Evolutionary conservation across 2,113 vertebrate species (phyloP).

Genomic region (Neoarius graeffei): DNA sequence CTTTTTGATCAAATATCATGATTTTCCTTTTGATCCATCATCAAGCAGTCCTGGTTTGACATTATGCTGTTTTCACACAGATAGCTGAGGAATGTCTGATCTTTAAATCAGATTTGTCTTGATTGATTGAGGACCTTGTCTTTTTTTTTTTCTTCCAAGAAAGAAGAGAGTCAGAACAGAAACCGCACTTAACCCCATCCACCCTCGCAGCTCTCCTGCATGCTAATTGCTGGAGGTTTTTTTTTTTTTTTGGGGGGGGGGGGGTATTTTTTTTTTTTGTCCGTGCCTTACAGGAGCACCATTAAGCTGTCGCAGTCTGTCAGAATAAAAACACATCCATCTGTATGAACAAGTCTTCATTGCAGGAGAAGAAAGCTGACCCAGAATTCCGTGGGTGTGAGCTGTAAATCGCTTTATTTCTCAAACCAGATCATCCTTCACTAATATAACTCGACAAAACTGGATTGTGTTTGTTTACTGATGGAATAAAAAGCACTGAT

Average conservation of each 20-base stretch:
- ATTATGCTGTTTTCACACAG: background rate
- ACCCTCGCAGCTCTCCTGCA: background rate
- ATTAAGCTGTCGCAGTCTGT: constrained; percentile 48
- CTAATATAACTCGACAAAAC: background rate
- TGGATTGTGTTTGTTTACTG: constrained; percentile 8
- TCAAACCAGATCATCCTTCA: background rate
- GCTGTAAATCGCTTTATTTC: constrained; percentile 6
- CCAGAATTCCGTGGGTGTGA: background rate
- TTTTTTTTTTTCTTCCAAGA: background rate
- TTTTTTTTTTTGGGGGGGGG: background rate
- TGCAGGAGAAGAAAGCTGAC: constrained; percentile 16
- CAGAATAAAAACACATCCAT: constrained; percentile 43
- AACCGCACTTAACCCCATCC: constrained; percentile 46
- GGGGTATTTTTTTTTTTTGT: background rate
- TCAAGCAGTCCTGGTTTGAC: too few relatives aligned
- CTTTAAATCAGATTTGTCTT: constrained; percentile 26
- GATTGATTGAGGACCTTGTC: constrained; percentile 22
- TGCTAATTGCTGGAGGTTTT: constrained; percentile 31
- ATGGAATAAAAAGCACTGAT: background rate
- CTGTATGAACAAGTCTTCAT: constrained; percentile 31
- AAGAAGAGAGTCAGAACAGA: constrained; percentile 1
- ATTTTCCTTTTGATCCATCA: background rate
- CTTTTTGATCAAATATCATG: background rate
- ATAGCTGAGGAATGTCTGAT: constrained; percentile 25
- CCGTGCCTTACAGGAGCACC: constrained; percentile 32